phyloP scores from a whole-genome alignment of 2,888 invertebrate genomes.

The Automeris io region DNA sequence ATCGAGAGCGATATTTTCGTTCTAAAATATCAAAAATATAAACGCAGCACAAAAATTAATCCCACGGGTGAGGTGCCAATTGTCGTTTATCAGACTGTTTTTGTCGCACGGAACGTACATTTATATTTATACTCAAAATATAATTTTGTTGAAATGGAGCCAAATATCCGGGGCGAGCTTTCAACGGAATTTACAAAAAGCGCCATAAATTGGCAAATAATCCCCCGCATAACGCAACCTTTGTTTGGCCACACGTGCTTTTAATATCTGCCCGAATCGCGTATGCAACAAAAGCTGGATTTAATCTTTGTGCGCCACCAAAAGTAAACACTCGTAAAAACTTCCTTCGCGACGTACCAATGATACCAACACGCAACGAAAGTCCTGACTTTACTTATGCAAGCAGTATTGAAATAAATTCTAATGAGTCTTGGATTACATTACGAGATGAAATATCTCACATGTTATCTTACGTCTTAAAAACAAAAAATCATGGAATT shows the following conservation, averaged over 20 bases:
- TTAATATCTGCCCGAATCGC: slow-evolving; percentile 62
- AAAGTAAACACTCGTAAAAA: slow-evolving; percentile 70
- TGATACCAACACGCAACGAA: slow-evolving; percentile 12
- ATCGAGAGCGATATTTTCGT: not conserved
- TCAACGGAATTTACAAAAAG: slow-evolving; percentile 74
- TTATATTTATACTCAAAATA: slow-evolving; percentile 70
- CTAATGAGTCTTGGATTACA: too few species aligned
- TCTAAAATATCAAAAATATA: not conserved
- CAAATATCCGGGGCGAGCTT: slow-evolving; percentile 73
- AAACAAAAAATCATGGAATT: too few species aligned
- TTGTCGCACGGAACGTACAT: slow-evolving; percentile 48
- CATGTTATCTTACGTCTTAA: too few species aligned
- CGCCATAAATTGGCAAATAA: slow-evolving; percentile 77
- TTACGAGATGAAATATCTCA: too few species aligned
- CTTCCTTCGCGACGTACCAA: slow-evolving; percentile 28
- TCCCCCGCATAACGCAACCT: slow-evolving; percentile 77
- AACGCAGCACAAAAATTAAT: slow-evolving; percentile 16
- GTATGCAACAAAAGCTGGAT: slow-evolving; percentile 63
- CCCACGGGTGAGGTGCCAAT: slow-evolving; percentile 44
- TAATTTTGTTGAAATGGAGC: slow-evolving; percentile 75
- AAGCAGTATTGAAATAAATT: not conserved
- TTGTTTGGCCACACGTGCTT: slow-evolving; percentile 78
- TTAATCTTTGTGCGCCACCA: slow-evolving; percentile 64
- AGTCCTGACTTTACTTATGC: not conserved
- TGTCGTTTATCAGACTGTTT: slow-evolving; percentile 41